Evolutionary conservation across 1,140 invertebrate species (phyloP).

Genomic region (Anoplophora glabripennis): DNA sequence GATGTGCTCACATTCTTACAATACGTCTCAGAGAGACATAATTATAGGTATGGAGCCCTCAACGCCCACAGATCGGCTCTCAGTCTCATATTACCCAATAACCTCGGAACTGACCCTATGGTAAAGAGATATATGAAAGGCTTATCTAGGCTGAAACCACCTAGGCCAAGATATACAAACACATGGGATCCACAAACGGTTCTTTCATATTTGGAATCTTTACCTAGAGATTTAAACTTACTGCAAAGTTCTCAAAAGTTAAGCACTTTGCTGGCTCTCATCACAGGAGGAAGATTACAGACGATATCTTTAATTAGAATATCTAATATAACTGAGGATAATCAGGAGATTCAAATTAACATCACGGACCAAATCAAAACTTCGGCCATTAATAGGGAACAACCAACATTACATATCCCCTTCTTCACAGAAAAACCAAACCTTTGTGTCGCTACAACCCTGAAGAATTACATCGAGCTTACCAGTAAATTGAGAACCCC

Average conservation of each 20-base stretch:
- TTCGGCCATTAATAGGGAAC: neutral
- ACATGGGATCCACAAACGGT: no score
- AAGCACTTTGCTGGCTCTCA: no score
- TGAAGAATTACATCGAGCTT: conserved; percentile 3
- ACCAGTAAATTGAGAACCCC: neutral
- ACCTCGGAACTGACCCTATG: neutral
- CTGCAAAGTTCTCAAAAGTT: no score
- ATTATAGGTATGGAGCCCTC: neutral
- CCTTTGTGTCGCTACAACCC: neutral
- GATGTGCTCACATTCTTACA: neutral
- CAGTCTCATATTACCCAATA: no score
- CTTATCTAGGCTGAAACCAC: no score
- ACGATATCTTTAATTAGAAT: neutral
- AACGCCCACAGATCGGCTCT: conserved; percentile 1
- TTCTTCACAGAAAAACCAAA: neutral
- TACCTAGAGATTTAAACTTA: no score
- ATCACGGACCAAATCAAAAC: neutral
- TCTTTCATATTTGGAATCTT: no score
- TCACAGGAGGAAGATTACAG: neutral
- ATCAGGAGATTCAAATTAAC: neutral
- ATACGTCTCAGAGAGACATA: no score
- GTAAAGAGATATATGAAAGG: neutral
- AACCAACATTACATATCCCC: neutral
- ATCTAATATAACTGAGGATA: neutral
- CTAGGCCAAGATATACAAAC: no score